Base-by-base conservation (phyloP, 2,797 vertebrate species). In the Tympanoctomys barrerae region DNA sequence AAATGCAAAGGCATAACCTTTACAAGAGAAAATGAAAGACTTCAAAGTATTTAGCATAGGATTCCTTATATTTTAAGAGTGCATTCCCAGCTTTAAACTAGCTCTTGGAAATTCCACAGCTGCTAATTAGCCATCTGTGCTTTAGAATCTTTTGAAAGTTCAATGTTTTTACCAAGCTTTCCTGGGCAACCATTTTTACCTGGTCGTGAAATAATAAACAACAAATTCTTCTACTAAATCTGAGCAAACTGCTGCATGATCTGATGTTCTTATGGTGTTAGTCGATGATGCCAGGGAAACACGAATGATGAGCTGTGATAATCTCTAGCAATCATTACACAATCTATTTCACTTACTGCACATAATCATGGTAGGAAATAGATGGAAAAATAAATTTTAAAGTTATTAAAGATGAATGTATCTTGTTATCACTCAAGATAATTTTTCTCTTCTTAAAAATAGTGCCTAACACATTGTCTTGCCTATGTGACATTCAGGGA, bases 401-500 rank as follows among this genome's bases (percentile, higher is more conserved):
- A 84, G 80, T 54, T 81, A 80, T 81, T 86, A 86, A 87, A 87
- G 77, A 79, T 70, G 39, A 62, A 36, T 85, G 31, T 86, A 87
- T 28, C 31, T 91, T 92, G 70, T 90, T 95, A 78, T 85, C 28
- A 84, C 42, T 96, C 66, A 91, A 24, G 39, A 52, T 94, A 77
- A 70, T 84, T 78, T 86, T 93, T 94, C 70, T 94, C 54, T 49
- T 89, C 86, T 92, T 73, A 19, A 90, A 39, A 80, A 85, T 94
- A 95, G 92, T 96, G 87, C 95, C 96, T 97, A 95, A 94, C 66
- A 90, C 33, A 39, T 73, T 93, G 70, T 94, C 83, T 94, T 77
- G 75, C 81, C 19, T 52, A 14, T 92, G 87, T 94, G 57, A 96
- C n/a, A 84, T 91, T 94, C 16, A 91, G 80, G 96, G 31, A 92